These are phyloP conservation scores for Ceriagrion tenellum DNA, from an alignment of 2,888 invertebrate genomes.

Conservation along the genomic window DNA sequence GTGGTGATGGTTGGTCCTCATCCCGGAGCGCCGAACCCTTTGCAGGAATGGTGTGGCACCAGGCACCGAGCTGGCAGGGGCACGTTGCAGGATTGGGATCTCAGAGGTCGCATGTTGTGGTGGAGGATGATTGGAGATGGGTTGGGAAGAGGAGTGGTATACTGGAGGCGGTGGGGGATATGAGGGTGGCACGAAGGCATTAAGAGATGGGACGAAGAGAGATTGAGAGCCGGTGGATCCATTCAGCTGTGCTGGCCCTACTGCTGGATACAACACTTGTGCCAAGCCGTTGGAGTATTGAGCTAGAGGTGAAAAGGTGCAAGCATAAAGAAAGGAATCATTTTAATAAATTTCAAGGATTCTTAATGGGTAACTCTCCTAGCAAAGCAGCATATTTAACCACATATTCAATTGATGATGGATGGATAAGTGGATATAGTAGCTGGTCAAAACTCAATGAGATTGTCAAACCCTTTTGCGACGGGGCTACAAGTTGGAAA, in stretches of 20 bases:
- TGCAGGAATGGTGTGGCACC: neutral
- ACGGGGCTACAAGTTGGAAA: too few species aligned
- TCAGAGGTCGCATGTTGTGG: neutral
- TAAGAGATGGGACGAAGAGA: slow-evolving; percentile 13
- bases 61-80: neutral
- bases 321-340: too few species aligned
- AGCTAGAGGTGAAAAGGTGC: neutral
- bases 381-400: too few species aligned
- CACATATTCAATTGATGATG: too few species aligned
- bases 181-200: neutral
- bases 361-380: too few species aligned
- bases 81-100: neutral
- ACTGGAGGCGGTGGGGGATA: neutral
- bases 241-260: neutral
- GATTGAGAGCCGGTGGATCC: neutral
- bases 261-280: neutral
- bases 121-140: neutral
- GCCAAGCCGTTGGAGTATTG: slow-evolving; percentile 27
- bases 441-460: too few species aligned
- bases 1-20: neutral
- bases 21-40: neutral
- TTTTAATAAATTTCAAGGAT: too few species aligned
- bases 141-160: too few species aligned
- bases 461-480: too few species aligned
- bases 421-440: too few species aligned